Conservation (phyloP, 2,888 invertebrate species). For the Adineta ricciae region DNA sequence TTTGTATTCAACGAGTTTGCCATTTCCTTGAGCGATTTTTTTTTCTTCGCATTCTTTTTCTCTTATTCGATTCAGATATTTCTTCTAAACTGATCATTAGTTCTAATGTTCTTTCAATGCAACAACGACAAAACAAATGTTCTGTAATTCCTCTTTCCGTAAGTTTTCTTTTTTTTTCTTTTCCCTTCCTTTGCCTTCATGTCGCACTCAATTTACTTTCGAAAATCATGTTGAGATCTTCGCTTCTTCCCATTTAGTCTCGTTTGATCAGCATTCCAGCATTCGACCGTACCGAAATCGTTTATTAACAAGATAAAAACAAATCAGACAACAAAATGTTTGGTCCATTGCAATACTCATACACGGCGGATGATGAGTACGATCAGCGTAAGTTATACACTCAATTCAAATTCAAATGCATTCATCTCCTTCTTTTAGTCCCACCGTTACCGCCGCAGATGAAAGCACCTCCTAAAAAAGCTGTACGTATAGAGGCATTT, state of each 20-base stretch:
- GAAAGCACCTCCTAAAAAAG: slow-evolving; percentile 16
- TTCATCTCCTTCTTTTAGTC: not conserved
- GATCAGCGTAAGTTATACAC: not conserved
- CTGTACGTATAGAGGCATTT: not conserved
- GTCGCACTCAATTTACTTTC: not conserved
- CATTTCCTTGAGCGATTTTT: not conserved
- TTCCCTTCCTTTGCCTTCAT: not conserved
- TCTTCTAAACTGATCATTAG: not conserved
- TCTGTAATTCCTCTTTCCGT: not conserved
- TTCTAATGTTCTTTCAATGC: not conserved
- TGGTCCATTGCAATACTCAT: not conserved
- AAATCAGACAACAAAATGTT: not conserved
- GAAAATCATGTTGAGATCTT: not conserved
- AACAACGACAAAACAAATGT: not conserved
- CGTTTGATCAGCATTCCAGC: not conserved
- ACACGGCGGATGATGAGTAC: slow-evolving; percentile 5
- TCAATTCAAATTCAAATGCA: too few relatives aligned
- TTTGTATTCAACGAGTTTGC: not conserved
- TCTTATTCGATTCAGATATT: not conserved
- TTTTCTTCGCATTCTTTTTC: not conserved
- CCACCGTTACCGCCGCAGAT: slow-evolving; percentile 9
- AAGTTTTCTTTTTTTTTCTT: not conserved
- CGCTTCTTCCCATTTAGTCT: not conserved
- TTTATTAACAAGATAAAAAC: not conserved
- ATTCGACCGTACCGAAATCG: not conserved